Percentiles rank a stretch among this genome's conserved stretches.
These are phyloP conservation scores for Caenorhabditis imperialis DNA, from an alignment of 2,888 invertebrate species.

Conservation along the genomic window DNA sequence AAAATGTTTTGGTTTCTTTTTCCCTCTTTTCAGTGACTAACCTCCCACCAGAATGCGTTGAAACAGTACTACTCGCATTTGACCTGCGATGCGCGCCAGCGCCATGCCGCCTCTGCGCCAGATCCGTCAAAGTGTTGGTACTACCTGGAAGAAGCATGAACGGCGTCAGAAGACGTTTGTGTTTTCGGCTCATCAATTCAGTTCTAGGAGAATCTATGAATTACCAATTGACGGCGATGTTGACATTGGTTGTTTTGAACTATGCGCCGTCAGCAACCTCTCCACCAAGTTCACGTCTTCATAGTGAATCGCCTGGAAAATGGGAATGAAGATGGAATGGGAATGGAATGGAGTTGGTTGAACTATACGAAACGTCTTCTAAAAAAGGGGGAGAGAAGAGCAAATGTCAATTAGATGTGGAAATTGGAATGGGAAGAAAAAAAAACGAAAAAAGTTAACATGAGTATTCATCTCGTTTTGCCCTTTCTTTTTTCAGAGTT, in stretches of 20 bases:
- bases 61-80: slow-evolving; percentile 76
- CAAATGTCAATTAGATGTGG: slow-evolving; percentile 39
- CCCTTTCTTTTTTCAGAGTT: too few species aligned
- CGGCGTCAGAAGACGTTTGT: neutral
- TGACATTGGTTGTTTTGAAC: slow-evolving; percentile 72
- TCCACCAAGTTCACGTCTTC: slow-evolving; percentile 75
- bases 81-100: slow-evolving; percentile 72
- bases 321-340: neutral
- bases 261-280: slow-evolving; percentile 72
- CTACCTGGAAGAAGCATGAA: slow-evolving; percentile 60
- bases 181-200: slow-evolving; percentile 43
- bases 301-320: slow-evolving; percentile 75
- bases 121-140: slow-evolving; percentile 76
- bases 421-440: slow-evolving; percentile 9
- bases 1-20: neutral
- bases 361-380: neutral
- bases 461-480: too few species aligned
- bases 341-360: neutral
- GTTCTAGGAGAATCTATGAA: slow-evolving; percentile 31
- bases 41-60: slow-evolving; percentile 76
- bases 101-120: slow-evolving; percentile 75
- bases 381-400: slow-evolving; percentile 16
- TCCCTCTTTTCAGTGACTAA: slow-evolving; percentile 36
- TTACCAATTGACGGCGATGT: slow-evolving; percentile 74
- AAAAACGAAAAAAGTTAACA: slow-evolving; percentile 9